A percentile compares a stretch with the other conserved stretches of the same genome.
Evolutionary conservation across 2,113 vertebrate genomes (phyloP).

Genomic region (Ifrita kowaldi): DNA sequence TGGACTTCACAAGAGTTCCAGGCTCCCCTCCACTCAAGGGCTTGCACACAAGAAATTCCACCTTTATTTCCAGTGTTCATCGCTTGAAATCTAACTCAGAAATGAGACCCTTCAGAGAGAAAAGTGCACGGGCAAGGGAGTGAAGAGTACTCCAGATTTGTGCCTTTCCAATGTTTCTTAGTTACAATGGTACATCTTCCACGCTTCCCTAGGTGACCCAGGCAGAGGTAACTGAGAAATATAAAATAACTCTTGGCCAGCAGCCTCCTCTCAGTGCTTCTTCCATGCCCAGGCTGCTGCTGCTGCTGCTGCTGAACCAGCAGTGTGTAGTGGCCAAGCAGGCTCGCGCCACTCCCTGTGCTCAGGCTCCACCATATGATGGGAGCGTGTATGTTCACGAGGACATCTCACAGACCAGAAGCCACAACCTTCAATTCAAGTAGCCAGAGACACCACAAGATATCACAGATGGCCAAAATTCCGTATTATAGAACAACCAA

Average conservation of each 20-base stretch:
- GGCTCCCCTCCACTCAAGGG: neutral
- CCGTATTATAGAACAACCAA: neutral
- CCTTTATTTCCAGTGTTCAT: neutral
- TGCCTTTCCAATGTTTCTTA: neutral
- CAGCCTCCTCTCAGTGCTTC: neutral
- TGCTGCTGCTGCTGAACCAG: fast-evolving
- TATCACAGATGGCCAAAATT: neutral
- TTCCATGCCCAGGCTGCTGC: neutral
- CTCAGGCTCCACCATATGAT: neutral
- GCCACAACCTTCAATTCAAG: neutral
- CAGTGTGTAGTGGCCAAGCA: fast-evolving
- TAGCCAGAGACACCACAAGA: neutral
- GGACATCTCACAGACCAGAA: neutral
- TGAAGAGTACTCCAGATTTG: fast-evolving
- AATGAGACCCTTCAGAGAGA: neutral
- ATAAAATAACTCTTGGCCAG: neutral
- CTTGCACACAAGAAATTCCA: neutral
- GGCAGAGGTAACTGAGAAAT: neutral
- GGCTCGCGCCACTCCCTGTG: neutral
- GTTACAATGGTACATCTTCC: neutral
- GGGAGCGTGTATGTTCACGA: fast-evolving
- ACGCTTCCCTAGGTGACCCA: neutral
- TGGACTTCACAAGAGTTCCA: neutral
- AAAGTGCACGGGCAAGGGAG: neutral
- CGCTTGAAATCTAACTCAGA: neutral